Evolutionary conservation across 1,140 invertebrate species (phyloP).

Genomic region (Littorina saxatilis): DNA sequence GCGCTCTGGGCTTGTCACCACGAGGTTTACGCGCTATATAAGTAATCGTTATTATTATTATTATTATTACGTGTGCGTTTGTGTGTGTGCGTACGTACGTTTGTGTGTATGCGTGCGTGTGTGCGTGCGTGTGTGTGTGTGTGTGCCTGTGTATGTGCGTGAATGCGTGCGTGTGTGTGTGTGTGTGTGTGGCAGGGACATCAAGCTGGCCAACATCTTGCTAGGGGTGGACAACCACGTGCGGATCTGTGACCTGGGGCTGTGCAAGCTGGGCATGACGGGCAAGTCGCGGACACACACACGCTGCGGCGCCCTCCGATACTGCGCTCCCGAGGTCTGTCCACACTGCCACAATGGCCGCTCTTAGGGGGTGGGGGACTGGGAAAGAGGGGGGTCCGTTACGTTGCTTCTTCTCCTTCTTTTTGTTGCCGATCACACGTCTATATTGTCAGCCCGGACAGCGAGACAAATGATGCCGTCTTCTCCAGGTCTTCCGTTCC

Average conservation of each 20-base stretch:
- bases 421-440: too few species aligned
- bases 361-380: too few species aligned
- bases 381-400: too few species aligned
- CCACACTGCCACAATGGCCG: background rate
- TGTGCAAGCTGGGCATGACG: conserved; percentile 18
- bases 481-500: too few species aligned
- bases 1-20: too few species aligned
- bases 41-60: too few species aligned
- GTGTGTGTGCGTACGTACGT: too few species aligned
- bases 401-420: too few species aligned
- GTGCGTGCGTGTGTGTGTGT: background rate
- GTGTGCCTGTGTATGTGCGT: background rate
- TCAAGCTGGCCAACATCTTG: conserved; percentile 27
- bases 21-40: too few species aligned
- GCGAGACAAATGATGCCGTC: too few species aligned
- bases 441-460: too few species aligned
- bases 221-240: conserved; percentile 26
- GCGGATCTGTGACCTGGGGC: conserved; percentile 13
- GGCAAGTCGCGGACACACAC: background rate
- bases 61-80: too few species aligned
- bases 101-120: background rate
- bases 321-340: conserved; percentile 17
- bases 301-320: background rate
- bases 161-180: background rate
- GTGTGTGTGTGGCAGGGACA: conserved; percentile 2